phyloP scores from a whole-genome alignment of 2,888 invertebrate genomes.

The Netelia melanura region DNA sequence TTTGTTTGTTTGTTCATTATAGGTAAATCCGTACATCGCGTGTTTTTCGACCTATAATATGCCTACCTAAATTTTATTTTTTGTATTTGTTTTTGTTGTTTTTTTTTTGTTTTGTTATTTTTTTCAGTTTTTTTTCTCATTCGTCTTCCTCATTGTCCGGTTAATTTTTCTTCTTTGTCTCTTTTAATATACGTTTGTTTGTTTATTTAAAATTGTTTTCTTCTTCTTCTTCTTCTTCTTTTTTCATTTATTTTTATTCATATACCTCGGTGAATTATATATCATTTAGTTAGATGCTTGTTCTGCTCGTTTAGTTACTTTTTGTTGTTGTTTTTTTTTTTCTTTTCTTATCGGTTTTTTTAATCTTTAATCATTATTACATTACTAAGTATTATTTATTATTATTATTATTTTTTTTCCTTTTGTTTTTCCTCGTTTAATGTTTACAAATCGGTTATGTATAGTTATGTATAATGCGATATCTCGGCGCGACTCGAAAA shows the following conservation, averaged over 20 bases:
- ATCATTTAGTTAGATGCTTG: conserved; percentile 62
- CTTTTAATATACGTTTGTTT: conserved; percentile 14
- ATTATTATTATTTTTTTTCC: conserved; percentile 36
- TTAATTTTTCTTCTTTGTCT: conserved; percentile 36
- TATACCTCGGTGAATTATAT: conserved; percentile 51
- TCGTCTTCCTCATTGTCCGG: conserved; percentile 33
- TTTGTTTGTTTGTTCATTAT: conserved; percentile 13
- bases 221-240: background rate
- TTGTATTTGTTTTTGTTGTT: conserved; percentile 49
- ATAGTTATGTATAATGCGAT: conserved; percentile 68
- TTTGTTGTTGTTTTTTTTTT: conserved; percentile 18
- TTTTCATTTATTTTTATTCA: background rate
- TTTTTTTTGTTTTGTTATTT: conserved; percentile 1
- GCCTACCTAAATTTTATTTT: conserved; percentile 61
- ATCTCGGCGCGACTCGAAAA: conserved; percentile 64
- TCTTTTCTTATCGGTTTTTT: conserved; percentile 15
- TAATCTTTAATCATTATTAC: conserved; percentile 58
- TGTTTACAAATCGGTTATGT: conserved; percentile 71
- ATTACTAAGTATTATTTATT: conserved; percentile 48
- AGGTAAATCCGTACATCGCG: conserved; percentile 67
- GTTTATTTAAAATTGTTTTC: conserved; percentile 33
- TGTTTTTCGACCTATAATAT: conserved; percentile 62
- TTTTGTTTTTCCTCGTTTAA: conserved; percentile 65
- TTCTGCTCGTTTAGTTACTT: conserved; percentile 57
- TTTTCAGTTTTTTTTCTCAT: conserved; percentile 11